Conservation (phyloP, 2,888 invertebrate species). For the Aphodius granarius region DNA sequence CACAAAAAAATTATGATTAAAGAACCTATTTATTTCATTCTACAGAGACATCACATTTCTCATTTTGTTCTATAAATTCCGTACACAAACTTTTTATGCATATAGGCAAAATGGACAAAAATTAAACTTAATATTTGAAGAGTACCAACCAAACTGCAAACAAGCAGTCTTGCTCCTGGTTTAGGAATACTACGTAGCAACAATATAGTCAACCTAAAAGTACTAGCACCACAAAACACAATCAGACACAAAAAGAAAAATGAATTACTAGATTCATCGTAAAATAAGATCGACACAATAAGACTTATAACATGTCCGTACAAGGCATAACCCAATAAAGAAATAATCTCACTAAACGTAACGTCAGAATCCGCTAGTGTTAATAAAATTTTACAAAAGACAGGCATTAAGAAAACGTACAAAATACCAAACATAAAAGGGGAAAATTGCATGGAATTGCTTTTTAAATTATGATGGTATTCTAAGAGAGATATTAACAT, state of each 20-base stretch:
- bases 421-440: slow-evolving; percentile 46
- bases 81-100: slow-evolving; percentile 54
- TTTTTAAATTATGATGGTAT: slow-evolving; percentile 50
- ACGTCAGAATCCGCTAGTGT: slow-evolving; percentile 47
- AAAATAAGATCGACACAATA: slow-evolving; percentile 50
- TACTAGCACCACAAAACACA: slow-evolving; percentile 55
- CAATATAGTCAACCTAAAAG: slow-evolving; percentile 54
- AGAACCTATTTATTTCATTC: no score
- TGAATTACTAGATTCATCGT: slow-evolving; percentile 51
- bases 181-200: slow-evolving; percentile 53
- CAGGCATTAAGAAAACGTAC: slow-evolving; percentile 49
- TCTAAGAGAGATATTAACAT: slow-evolving; percentile 48
- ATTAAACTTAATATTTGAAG: slow-evolving; percentile 56
- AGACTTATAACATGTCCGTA: slow-evolving; percentile 56
- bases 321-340: slow-evolving; percentile 54
- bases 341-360: slow-evolving; percentile 49
- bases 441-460: slow-evolving; percentile 40
- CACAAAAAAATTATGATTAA: no score
- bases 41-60: no score
- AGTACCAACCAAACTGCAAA: slow-evolving; percentile 54
- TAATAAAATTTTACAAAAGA: slow-evolving; percentile 46
- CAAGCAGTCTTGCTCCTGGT: slow-evolving; percentile 55
- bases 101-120: slow-evolving; percentile 57
- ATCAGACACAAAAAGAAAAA: slow-evolving; percentile 55
- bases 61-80: slow-evolving; percentile 28